Evolutionary conservation across 1,140 invertebrate genomes (phyloP).

Genomic region (Eciton burchellii): DNA sequence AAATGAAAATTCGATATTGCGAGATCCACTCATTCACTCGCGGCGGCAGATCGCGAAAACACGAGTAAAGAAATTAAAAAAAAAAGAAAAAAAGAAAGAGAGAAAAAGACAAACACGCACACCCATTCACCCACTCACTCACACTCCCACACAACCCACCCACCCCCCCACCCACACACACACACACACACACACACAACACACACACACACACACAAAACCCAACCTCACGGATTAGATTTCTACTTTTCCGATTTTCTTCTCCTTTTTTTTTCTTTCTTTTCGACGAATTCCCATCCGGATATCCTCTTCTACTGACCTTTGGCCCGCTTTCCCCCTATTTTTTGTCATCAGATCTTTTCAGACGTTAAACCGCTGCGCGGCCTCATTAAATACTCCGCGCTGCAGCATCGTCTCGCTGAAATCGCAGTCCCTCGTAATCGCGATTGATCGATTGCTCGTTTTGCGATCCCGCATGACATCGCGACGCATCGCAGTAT

Average conservation of each 20-base stretch:
- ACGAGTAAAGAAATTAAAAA: slow-evolving; percentile 30
- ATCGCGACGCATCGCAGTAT: neutral
- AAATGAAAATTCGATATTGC: slow-evolving; percentile 37
- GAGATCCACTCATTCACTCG: slow-evolving; percentile 7
- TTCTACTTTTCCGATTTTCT: neutral
- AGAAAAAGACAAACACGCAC: no score
- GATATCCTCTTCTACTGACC: neutral
- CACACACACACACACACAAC: no score
- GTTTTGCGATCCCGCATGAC: neutral
- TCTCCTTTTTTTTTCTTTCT: no score
- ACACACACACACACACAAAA: no score
- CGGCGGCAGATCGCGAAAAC: neutral
- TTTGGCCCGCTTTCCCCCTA: neutral
- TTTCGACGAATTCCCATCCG: neutral
- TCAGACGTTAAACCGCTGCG: neutral
- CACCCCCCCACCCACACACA: no score
- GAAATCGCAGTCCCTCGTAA: slow-evolving; percentile 8
- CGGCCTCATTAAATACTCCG: neutral
- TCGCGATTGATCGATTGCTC: slow-evolving; percentile 22
- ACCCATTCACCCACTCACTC: no score
- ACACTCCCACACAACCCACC: no score
- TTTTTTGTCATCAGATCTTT: neutral
- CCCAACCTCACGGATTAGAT: neutral
- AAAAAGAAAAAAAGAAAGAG: no score
- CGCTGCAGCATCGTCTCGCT: neutral